These are phyloP conservation scores for Alviniconcha marisindica DNA, from an alignment of 1,140 invertebrate genomes.

Conservation along the genomic window DNA sequence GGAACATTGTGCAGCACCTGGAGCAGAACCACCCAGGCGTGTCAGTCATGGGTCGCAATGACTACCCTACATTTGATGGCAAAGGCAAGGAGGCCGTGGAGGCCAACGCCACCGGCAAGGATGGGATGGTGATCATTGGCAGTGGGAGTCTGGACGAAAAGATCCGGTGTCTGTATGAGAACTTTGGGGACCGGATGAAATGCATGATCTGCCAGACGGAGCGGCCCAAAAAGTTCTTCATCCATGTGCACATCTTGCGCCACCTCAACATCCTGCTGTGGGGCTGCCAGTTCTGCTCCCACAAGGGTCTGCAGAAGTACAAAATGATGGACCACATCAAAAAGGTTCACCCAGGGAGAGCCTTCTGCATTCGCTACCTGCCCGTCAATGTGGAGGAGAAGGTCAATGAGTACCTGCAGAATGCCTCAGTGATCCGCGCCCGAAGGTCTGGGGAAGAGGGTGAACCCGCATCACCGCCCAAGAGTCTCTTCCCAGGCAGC, in stretches of 20 bases:
- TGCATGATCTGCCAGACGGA: conserved; percentile 53
- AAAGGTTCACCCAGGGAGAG: conserved; percentile 45
- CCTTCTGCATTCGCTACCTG: conserved; percentile 46
- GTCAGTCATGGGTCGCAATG: conserved; percentile 51
- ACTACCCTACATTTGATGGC: conserved; percentile 41
- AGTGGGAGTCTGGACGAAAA: conserved; percentile 53
- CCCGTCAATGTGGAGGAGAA: conserved; percentile 49
- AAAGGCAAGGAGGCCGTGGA: conserved; percentile 26
- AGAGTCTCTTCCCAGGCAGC: not conserved
- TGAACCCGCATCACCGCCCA: not conserved
- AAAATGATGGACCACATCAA: conserved; percentile 57
- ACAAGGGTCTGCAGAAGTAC: conserved; percentile 53
- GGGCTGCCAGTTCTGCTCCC: conserved; percentile 51
- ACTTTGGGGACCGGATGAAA: conserved; percentile 49
- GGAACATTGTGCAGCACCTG: conserved; percentile 50
- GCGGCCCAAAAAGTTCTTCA: conserved; percentile 53
- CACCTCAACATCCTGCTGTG: conserved; percentile 54
- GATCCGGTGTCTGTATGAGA: conserved; percentile 50
- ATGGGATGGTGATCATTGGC: conserved; percentile 47
- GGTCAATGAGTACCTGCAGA: conserved; percentile 46
- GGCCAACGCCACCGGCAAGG: conserved; percentile 27
- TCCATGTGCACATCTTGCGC: conserved; percentile 53
- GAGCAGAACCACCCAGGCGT: conserved; percentile 50
- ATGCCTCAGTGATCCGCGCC: conserved; percentile 28
- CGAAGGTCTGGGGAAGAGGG: conserved; percentile 6